Conservation (phyloP, 2,113 vertebrate genomes). For the Urocitellus parryii region DNA sequence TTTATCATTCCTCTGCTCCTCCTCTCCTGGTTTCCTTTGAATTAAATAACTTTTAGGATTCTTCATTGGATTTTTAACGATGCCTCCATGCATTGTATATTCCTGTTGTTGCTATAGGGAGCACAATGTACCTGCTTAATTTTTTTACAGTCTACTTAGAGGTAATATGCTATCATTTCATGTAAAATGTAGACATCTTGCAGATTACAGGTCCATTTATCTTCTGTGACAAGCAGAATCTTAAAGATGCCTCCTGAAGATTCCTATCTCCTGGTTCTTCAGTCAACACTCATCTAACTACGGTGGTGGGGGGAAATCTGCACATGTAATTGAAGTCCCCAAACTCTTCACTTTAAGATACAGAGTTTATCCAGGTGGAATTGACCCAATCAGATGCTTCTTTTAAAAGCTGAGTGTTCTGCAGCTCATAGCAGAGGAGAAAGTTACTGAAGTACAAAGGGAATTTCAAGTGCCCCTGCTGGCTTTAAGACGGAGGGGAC, state of each 20-base stretch:
- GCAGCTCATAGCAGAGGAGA: neutral
- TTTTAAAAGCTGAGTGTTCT: neutral
- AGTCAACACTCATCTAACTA: neutral
- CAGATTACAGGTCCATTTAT: neutral
- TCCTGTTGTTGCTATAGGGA: neutral
- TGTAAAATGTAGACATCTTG: neutral
- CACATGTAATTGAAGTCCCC: neutral
- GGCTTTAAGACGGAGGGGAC: neutral
- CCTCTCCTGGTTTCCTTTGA: neutral
- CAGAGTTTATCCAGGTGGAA: neutral
- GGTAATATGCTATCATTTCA: neutral
- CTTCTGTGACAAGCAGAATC: neutral
- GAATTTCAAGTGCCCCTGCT: neutral
- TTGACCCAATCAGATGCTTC: neutral
- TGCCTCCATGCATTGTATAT: neutral
- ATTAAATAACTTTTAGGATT: neutral
- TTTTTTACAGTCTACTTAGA: neutral
- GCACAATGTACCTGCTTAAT: neutral
- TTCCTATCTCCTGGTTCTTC: neutral
- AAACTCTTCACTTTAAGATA: neutral
- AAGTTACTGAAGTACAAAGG: neutral
- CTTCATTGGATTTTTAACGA: neutral
- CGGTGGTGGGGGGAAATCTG: neutral
- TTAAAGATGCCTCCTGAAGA: neutral
- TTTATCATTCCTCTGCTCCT: neutral